Evolutionary conservation across 2,797 vertebrate species (phyloP), one percentile per base, ranked within the genome.

Genomic region (Enteromius mattozi): DNA sequence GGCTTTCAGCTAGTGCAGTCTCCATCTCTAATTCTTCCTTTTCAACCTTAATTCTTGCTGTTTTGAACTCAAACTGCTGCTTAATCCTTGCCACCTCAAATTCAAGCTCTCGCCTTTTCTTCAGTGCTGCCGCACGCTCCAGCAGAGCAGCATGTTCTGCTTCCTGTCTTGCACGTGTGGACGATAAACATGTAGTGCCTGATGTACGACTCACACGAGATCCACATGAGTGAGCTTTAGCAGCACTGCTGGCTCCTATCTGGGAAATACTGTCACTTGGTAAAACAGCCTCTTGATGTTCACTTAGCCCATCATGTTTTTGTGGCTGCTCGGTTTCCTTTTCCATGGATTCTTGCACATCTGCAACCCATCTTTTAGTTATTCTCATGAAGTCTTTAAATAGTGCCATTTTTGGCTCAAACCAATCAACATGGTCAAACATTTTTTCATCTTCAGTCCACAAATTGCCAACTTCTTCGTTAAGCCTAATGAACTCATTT

Each of bases 251-350:
- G 69, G 16, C 54, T 3, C 42, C 51, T 0, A 72, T 19, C 13
- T 85, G 84, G 13, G 84, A 85, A 71, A 85, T n/a, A 30, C 83
- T 80, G 83, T 85, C 69, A 19, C 30, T 40, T 75, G 84, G 54
- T 78, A 35, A 33, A 61, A 79, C 24, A 59, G 45, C 45, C 8
- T 84, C 65, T 45, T 78, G 82, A 40, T 24, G 47, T 33, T 71
- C n/a, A 59, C 14, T 35, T 61, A 40, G 17, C 27, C 10, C 35
- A 61, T 82, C 21, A 83, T 30, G 12, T 27, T 35, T 42, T 54
- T 77, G 35, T 83, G 35, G 72, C 72, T 30, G 59, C 72, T 17
- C 45, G 2, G 71, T 51, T 45, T 27, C 37, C 37, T 45, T 63
- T 37, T 42, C 40, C 10, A 27, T 47, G 4, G 7, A 27, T 71